These are phyloP conservation scores for Chanos chanos DNA, from an alignment of 2,797 vertebrate species.

Conservation along the genomic window DNA sequence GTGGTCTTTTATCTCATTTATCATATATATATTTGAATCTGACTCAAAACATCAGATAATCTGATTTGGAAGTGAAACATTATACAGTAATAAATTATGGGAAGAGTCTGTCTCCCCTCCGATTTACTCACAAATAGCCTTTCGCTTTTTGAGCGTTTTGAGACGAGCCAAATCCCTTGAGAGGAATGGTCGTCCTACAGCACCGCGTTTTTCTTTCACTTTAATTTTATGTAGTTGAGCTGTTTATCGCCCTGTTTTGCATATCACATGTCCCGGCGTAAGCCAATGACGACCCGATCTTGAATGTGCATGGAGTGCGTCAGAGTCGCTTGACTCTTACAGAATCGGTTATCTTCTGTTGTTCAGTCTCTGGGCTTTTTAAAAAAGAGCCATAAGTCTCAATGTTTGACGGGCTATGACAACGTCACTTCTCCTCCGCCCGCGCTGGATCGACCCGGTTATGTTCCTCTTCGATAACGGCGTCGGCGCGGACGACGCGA, in stretches of 20 bases:
- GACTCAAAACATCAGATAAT: no score
- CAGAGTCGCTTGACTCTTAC: conserved; percentile 79
- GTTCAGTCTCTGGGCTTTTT: conserved; percentile 78
- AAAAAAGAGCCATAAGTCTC: conserved; percentile 77
- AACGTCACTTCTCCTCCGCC: conserved; percentile 95
- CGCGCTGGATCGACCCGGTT: conserved; percentile 98
- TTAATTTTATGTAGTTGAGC: conserved; percentile 78
- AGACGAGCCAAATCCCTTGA: conserved; percentile 36
- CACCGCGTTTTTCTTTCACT: conserved; percentile 72
- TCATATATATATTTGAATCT: no score
- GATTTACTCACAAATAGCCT: conserved; percentile 14
- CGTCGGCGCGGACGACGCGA: conserved; percentile 82
- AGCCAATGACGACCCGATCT: conserved; percentile 83
- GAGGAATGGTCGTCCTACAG: conserved; percentile 56
- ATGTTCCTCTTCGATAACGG: conserved; percentile 98
- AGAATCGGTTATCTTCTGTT: conserved; percentile 78
- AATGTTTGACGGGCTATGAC: conserved; percentile 97
- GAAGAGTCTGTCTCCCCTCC: neutral
- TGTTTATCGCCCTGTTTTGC: conserved; percentile 85
- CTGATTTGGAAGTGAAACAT: neutral
- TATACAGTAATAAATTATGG: neutral
- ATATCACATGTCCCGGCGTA: conserved; percentile 85
- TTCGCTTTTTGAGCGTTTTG: conserved; percentile 7
- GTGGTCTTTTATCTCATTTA: no score
- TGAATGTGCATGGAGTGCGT: conserved; percentile 76